Evolutionary conservation across 2,888 invertebrate species (phyloP), one percentile per base, ranked within the genome.

Genomic region (Thymelicus lineola): DNA sequence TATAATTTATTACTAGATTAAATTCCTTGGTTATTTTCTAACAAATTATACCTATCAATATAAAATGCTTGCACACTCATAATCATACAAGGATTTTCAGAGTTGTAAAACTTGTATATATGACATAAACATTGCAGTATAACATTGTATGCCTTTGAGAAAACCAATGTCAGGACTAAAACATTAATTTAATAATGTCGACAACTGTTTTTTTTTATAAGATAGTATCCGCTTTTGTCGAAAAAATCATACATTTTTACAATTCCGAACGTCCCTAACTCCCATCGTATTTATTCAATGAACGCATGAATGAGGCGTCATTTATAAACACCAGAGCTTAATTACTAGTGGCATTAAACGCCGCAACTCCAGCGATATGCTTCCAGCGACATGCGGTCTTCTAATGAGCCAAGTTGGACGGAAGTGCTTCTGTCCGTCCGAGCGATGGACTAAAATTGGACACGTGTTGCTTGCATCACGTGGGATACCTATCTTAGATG

Each of bases 331-430:
- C 12, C 35, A 55, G 55, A 35, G 55, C 28, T 55, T 55, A 55
- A 55, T 55, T 35, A 12, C 55, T 6, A 35, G 55, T 55, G 55
- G 28, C 7, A 28, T 35, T 35, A 20, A 20, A 53, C 55, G 35
- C 28, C 28, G 7, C 55, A 35, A 55, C 28, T 14, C 7, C 7
- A 6, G 28, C 14, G 55, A 55, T 14, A 55, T 14, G 55, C 15
- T 36, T 35, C 1, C 28, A 9, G 9, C 55, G 35, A 58, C 38
- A 58, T 10, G 58, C 58, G 58, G 38, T 38, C 36, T n/a, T 15
- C 15, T 58, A 58, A 58, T 58, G 58, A 58, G 58, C 58, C 58
- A 58, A 58, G 58, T 58, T 58, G 58, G 35, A n/a, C 58, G 58
- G 10, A 58, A 58, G 58, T 58, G 15, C 7, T 15, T 15, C 38